Base-by-base conservation (phyloP, 2,797 vertebrate species). In the Ctenosaura bakeri region DNA sequence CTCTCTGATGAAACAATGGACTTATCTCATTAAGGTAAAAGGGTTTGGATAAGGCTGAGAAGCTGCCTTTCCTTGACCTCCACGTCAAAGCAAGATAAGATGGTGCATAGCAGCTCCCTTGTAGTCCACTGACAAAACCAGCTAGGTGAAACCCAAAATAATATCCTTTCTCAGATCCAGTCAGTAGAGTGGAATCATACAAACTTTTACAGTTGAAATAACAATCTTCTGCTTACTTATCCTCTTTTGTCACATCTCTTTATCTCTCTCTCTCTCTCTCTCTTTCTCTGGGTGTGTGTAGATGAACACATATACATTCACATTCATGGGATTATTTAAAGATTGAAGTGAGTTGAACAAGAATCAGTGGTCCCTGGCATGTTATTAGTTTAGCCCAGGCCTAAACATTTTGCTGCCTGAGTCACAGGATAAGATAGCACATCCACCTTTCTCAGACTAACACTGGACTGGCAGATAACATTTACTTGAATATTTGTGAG, bases 21-120 rank as follows among this genome's bases (percentile, higher is more conserved):
- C 59, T 82, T 74, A 74, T 71, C n/a, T 81, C 50, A 73, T 88
- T 71, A 73, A 38, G 46, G 10, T 83, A 83, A 74, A 88, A 18
- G 50, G 64, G 64, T 38, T 29, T 16, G n/a, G 32, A 16, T 80
- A 54, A 10, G 32, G 32, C 77, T 66, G 10, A 69, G 59, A 79
- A 2, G 1, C 54, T 38, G 12, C 24, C n/a, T 73, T 59, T 56
- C 66, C 6, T 52, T 42, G 42, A 29, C 52, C 9, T 74, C 6
- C 3, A 42, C 26, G 18, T 18, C 24, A 82, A 73, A 38, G 10
- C 18, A 81, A 66, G 46, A 24, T 38, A 69, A 69, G 50, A 13
- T 29, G 38, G 38, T 35, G 13, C 46, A 52, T 18, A 54, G 20
- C 18, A 59, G 22, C 13, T 80, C 5, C 32, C n/a, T 69, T 46